Evolutionary conservation across 2,113 vertebrate genomes (phyloP), one percentile per base, ranked within the genome.

Genomic region (Carettochelys insculpta): DNA sequence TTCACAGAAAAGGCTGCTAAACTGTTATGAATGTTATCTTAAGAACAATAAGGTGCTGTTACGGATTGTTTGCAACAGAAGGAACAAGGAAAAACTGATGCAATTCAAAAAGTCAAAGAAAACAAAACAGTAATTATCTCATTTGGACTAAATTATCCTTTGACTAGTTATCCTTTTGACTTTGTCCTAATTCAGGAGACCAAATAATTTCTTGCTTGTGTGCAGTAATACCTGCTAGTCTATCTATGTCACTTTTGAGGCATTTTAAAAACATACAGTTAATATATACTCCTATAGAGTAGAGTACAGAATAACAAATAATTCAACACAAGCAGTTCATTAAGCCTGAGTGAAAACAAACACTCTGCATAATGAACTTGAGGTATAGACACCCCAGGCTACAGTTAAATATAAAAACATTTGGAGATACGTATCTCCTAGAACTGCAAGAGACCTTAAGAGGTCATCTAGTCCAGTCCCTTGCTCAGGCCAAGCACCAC

Each of bases 41-140:
- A 58, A 61, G 76, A 83, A 31, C 58, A 48, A 3, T 43, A 87
- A 82, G 65, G 58, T 83, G 73, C 65, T 82, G 29, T 61, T 78
- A 48, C 77, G 78, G 86, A 85, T 4, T 61, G 38, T 91, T 85
- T 75, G 43, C 22, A 24, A 78, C 80, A 83, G 11, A 83, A 92
- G 3, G 1, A 83, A 83, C 90, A 91, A 93, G 68, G 83, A 86
- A 94, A 73, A 73, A 85, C 24, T 61, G 81, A 92, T 24, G 10
- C 11, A 56, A 65, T 38, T 38, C n/a, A 65, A 65, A 65, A 65
- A n/a, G 58, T 31, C 14, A 61, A 61, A 61, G 75, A 68, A 77
- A 68, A 92, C 80, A 80, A 52, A 45, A 31, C 1, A 1, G 0
- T 11, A 47, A 11, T 34, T 81, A 87, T 50, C 20, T 80, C 7